Conservation (phyloP, 2,888 invertebrate genomes). For the Napeogenes sylphis region DNA sequence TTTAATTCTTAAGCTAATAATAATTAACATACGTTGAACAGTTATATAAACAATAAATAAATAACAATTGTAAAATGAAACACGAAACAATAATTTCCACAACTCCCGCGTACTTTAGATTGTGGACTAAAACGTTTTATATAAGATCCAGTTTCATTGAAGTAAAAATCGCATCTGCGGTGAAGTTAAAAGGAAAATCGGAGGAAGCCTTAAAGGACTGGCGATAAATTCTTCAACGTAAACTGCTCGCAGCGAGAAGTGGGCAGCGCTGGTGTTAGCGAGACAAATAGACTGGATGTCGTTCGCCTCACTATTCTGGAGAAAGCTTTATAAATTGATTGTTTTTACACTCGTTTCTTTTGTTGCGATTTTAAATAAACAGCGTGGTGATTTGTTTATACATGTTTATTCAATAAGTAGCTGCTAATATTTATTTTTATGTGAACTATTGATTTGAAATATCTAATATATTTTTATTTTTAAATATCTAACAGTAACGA, state of each 20-base stretch:
- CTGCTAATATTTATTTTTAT: too few relatives aligned
- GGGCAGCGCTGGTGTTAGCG: slow-evolving; percentile 64
- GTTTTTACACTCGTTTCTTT: slow-evolving; percentile 51
- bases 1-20: too few relatives aligned
- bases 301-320: slow-evolving; percentile 48
- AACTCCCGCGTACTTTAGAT: too few relatives aligned
- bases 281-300: slow-evolving; percentile 67
- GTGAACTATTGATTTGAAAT: too few relatives aligned
- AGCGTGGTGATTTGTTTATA: slow-evolving; percentile 7
- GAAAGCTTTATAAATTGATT: slow-evolving; percentile 62
- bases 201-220: slow-evolving; percentile 49
- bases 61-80: not conserved
- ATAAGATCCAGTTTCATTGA: slow-evolving; percentile 21
- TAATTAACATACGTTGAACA: too few relatives aligned
- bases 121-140: not conserved
- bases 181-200: slow-evolving; percentile 38
- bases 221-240: slow-evolving; percentile 65
- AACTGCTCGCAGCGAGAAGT: slow-evolving; percentile 62
- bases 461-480: too few relatives aligned
- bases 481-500: too few relatives aligned
- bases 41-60: too few relatives aligned
- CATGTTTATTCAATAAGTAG: too few relatives aligned
- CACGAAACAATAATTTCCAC: not conserved
- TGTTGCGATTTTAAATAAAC: slow-evolving; percentile 12
- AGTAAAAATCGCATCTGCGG: slow-evolving; percentile 40